phyloP scores from a whole-genome alignment of 2,888 invertebrate genomes.

The Chymomyza caudatula region DNA sequence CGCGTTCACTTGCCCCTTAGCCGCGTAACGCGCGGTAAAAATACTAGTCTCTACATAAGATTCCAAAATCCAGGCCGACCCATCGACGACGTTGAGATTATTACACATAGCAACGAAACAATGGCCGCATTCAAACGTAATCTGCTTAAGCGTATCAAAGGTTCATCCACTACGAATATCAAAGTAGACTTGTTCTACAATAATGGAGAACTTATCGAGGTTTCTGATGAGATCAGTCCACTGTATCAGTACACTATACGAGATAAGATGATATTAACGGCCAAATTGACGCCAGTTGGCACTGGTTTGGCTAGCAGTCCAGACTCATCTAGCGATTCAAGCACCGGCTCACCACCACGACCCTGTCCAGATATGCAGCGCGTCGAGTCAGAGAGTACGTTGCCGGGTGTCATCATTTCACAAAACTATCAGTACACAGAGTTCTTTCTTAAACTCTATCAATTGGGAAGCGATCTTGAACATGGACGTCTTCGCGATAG shows the following conservation, averaged over 20 bases:
- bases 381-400: conserved; percentile 89
- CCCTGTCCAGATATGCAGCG: conserved; percentile 87
- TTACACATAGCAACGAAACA: conserved; percentile 96
- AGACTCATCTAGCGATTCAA: conserved; percentile 96
- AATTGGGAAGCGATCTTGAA: conserved; percentile 89
- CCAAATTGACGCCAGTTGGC: conserved; percentile 86
- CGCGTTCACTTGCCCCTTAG: conserved; percentile 90
- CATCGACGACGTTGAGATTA: conserved; percentile 93
- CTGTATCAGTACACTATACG: conserved; percentile 89
- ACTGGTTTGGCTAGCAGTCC: conserved; percentile 87
- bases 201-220: conserved; percentile 92
- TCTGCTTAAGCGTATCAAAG: conserved; percentile 81
- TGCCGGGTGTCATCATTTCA: conserved; percentile 96
- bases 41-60: conserved; percentile 90
- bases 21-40: conserved; percentile 93
- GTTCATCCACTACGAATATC: conserved; percentile 83
- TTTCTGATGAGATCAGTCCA: conserved; percentile 91
- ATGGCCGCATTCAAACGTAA: conserved; percentile 90
- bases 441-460: conserved; percentile 91
- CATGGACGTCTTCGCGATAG: conserved; percentile 90
- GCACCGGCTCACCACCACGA: conserved; percentile 93
- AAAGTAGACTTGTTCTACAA: conserved; percentile 92
- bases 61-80: conserved; percentile 92
- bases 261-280: conserved; percentile 87
- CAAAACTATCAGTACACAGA: conserved; percentile 87